phyloP scores from a whole-genome alignment of 1,140 invertebrate species.

The Hirudo medicinalis region DNA sequence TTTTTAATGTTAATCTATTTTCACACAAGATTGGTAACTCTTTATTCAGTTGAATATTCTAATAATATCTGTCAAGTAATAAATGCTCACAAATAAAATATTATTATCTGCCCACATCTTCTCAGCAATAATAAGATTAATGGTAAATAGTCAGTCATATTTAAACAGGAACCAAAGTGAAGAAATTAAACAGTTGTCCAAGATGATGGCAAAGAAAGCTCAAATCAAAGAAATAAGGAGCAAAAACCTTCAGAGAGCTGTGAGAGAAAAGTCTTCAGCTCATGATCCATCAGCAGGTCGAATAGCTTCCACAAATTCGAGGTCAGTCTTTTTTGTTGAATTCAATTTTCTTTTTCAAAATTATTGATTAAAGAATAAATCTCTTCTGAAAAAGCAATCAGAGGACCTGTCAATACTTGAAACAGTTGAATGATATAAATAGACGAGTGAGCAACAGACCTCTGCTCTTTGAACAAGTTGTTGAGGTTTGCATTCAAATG shows the following conservation, averaged over 20 bases:
- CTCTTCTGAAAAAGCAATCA: too few species aligned
- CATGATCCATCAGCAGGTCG: not conserved
- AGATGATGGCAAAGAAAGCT: not conserved
- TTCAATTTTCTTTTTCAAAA: too few species aligned
- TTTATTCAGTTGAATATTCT: too few species aligned
- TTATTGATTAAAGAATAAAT: too few species aligned
- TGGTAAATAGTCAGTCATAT: not conserved
- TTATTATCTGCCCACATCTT: too few species aligned
- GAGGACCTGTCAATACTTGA: not conserved
- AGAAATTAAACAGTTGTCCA: not conserved
- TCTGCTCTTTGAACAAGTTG: constrained; percentile 5
- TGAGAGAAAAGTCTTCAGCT: not conserved
- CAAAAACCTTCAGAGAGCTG: not conserved
- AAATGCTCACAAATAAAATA: too few species aligned
- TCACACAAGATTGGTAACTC: too few species aligned
- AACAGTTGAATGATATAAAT: not conserved
- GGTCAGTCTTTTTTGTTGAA: too few species aligned
- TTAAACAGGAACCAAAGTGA: constrained; percentile 8
- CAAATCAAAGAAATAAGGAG: constrained; percentile 2
- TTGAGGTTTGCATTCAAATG: not conserved
- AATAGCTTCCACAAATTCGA: too few species aligned
- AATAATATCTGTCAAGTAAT: too few species aligned
- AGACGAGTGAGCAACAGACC: not conserved
- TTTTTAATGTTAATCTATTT: too few species aligned
- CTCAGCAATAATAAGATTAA: too few species aligned